Base-by-base conservation (phyloP, 2,797 vertebrate species). In the Sorex maritimensis region DNA sequence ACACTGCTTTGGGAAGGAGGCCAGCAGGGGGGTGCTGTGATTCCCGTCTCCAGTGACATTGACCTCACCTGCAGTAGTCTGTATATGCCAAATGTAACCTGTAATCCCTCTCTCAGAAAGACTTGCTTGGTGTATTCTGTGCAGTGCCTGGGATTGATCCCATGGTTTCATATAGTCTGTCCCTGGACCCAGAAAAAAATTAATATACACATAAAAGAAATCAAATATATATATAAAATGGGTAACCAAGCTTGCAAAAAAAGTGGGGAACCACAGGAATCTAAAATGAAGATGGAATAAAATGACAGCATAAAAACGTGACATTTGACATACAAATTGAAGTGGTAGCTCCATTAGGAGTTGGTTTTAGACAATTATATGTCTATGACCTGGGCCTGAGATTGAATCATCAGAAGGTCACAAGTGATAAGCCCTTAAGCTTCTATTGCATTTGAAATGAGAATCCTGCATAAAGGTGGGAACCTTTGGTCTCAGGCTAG, bases 271-370 rank as follows among this genome's bases (percentile, higher is more conserved):
- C 83, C 30, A 30, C 17, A 3, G 2, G 34, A 17, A 5, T 63
- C 38, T 17, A 34, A 69, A 88, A 46, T 81, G 68, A 90, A 88
- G 21, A 74, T n/a, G 23, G 88, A 19, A 52, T 23, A 77, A 73
- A 91, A 90, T 61, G 17, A 61, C 17, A 58, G 55, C 19, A 23
- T 52, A 52, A 52, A 52, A 61, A 61, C 21, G 3, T 61, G 58
- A 19, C 19, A 11, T 44, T 81, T 44, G 61, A 26, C 7, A 8
- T 13, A 6, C 28, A 63, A 55, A 58, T 52, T 23, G 15, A 72
- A 24, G 30, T 49, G 81, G 6, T 12, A 46, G 28, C 63, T 73
- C 21, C 19, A 26, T 6, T 23, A 52, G 41, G 49, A 4, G 58
- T 61, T 61, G 17, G 58, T 61, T 61, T 15, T 61, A 61, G 15